phyloP scores from a whole-genome alignment of 2,797 vertebrate species.

The Pachyuromys duprasi region DNA sequence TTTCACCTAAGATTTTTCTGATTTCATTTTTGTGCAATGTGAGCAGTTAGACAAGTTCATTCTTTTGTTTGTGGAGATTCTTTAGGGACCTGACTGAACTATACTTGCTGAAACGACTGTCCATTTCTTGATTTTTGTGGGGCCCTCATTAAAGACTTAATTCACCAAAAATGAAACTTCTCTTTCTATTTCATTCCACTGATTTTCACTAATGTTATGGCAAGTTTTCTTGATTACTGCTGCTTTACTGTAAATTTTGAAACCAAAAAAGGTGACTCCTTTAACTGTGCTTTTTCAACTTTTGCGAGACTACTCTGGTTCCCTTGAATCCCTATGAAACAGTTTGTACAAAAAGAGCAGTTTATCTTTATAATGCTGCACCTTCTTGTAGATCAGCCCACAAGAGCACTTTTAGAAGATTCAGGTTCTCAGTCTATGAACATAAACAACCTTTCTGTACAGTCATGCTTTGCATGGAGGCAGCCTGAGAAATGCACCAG shows the following conservation, averaged over 20 bases:
- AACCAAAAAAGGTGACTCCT: background rate
- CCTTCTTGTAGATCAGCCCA: background rate
- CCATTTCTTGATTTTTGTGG: background rate
- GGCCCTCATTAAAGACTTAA: background rate
- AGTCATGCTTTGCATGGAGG: background rate
- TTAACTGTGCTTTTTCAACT: slow-evolving; percentile 2
- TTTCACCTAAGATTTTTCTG: background rate
- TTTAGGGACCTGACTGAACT: background rate
- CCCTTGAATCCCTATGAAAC: background rate
- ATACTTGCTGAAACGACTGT: background rate
- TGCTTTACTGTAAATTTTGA: background rate
- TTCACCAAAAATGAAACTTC: background rate
- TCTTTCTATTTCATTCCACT: background rate
- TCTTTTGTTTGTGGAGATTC: background rate
- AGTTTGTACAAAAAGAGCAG: background rate
- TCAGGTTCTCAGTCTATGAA: background rate
- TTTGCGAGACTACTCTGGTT: background rate
- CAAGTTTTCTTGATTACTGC: background rate
- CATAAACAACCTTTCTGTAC: background rate
- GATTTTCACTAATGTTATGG: too few relatives aligned
- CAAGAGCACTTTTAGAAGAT: background rate
- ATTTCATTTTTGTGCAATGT: background rate
- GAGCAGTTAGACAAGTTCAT: background rate
- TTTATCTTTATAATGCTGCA: background rate
- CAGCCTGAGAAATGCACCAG: background rate